phyloP scores from a whole-genome alignment of 2,888 invertebrate species.

The Dryococelus australis region DNA sequence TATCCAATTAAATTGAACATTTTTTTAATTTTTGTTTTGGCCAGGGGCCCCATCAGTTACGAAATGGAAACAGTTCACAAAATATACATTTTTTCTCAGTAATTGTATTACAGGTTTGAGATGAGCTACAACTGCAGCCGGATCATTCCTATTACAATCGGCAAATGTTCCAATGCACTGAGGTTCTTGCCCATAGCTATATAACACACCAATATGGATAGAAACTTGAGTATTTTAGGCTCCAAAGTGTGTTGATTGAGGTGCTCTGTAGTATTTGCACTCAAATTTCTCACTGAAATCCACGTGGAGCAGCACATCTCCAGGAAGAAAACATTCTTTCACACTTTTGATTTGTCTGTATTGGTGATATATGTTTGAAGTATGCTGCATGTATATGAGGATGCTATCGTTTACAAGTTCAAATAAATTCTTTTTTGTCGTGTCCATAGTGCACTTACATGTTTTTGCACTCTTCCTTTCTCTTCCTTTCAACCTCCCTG shows the following conservation, averaged over 20 bases:
- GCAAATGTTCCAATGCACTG: background rate
- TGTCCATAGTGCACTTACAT: background rate
- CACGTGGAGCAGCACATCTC: background rate
- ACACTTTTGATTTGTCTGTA: background rate
- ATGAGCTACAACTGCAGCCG: background rate
- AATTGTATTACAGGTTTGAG: background rate
- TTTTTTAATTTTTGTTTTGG: background rate
- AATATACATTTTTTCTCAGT: background rate
- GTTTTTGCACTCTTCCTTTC: background rate
- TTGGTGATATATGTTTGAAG: conserved; percentile 1
- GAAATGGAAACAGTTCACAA: background rate
- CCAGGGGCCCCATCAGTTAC: conserved; percentile 2
- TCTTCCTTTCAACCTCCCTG: background rate
- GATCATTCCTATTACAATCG: background rate
- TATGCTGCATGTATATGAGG: background rate
- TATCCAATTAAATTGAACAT: background rate
- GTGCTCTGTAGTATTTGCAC: background rate
- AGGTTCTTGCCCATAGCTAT: background rate
- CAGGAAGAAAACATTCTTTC: background rate
- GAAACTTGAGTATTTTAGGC: background rate
- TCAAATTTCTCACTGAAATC: conserved; percentile 1
- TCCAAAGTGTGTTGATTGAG: background rate
- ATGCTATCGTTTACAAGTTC: background rate
- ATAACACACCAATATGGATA: background rate
- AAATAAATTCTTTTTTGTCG: background rate